These are phyloP conservation scores for Anthopleura sola DNA, from an alignment of 64 coral and sea anemone species.

Conservation along the genomic window DNA sequence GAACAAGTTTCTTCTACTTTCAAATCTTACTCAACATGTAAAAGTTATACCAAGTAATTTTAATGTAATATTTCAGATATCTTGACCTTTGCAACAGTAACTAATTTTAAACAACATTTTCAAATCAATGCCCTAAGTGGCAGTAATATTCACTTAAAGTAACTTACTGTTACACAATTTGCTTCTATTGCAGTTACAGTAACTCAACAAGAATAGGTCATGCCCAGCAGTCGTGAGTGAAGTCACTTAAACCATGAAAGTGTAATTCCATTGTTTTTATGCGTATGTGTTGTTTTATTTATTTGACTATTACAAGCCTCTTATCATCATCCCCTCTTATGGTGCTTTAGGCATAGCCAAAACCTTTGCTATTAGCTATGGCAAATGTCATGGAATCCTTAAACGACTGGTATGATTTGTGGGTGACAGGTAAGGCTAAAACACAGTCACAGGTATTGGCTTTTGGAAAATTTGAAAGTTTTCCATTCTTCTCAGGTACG, in stretches of 20 bases:
- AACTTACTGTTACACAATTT: neutral
- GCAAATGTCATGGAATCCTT: constrained; percentile 55
- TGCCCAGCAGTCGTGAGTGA: constrained; percentile 22
- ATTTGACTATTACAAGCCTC: constrained; percentile 30
- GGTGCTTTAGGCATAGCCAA: constrained; percentile 57
- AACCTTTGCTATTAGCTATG: constrained; percentile 48
- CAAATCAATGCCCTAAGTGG: constrained; percentile 8
- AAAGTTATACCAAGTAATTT: constrained; percentile 37
- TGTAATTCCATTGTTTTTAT: constrained; percentile 34
- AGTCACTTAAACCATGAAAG: constrained; percentile 38
- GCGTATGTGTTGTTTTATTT: constrained; percentile 30
- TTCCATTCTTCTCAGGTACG: constrained; percentile 39
- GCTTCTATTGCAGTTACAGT: neutral
- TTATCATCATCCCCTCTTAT: neutral
- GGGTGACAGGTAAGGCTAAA: constrained; percentile 50
- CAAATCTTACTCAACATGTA: constrained; percentile 40
- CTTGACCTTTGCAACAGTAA: constrained; percentile 31
- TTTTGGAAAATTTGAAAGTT: constrained; percentile 65
- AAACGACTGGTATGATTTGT: constrained; percentile 42
- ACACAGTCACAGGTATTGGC: constrained; percentile 49
- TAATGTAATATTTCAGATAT: constrained; percentile 39
- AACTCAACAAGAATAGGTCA: constrained; percentile 9
- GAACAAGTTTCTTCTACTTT: too few relatives aligned
- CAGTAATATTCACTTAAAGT: neutral
- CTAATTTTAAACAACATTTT: constrained; percentile 33